Evolutionary conservation across 1,140 invertebrate species (phyloP).

Genomic region (Stegodyphus dumicola): DNA sequence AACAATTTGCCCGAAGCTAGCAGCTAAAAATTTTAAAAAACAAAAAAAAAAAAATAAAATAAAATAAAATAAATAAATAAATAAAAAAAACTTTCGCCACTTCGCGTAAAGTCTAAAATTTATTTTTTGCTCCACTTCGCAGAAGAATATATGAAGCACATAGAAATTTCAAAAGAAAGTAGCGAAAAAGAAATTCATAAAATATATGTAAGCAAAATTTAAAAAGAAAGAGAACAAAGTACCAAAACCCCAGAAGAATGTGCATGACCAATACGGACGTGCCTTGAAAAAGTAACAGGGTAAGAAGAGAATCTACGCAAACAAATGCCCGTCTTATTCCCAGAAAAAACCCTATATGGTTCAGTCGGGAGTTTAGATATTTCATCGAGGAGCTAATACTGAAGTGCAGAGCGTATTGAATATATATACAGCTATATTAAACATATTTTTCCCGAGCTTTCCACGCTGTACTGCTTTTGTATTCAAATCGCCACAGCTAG

Average conservation of each 20-base stretch:
- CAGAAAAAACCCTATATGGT: conserved; percentile 12
- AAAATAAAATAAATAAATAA: too few species aligned
- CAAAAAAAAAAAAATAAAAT: too few species aligned
- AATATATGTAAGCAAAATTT: not conserved
- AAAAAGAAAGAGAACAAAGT: conserved; percentile 31
- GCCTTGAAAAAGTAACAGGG: conserved; percentile 29
- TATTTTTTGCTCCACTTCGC: too few species aligned
- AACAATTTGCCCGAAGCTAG: too few species aligned
- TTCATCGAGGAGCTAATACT: conserved; percentile 46
- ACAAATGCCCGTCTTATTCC: conserved; percentile 49
- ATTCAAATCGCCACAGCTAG: conserved; percentile 30
- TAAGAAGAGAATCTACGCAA: not conserved
- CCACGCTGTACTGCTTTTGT: not conserved
- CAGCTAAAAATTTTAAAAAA: too few species aligned
- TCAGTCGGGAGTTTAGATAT: conserved; percentile 47
- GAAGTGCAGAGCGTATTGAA: conserved; percentile 7
- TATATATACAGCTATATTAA: conserved; percentile 31
- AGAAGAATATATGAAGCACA: too few species aligned
- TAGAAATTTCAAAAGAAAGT: conserved; percentile 42
- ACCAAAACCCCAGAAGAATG: conserved; percentile 3
- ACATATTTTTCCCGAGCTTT: conserved; percentile 18
- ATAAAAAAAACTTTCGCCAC: too few species aligned
- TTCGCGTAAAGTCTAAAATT: too few species aligned
- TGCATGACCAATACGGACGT: conserved; percentile 52
- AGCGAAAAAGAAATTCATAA: conserved; percentile 30